phyloP scores from a whole-genome alignment of 2,797 vertebrate genomes.

The Thaleichthys pacificus region DNA sequence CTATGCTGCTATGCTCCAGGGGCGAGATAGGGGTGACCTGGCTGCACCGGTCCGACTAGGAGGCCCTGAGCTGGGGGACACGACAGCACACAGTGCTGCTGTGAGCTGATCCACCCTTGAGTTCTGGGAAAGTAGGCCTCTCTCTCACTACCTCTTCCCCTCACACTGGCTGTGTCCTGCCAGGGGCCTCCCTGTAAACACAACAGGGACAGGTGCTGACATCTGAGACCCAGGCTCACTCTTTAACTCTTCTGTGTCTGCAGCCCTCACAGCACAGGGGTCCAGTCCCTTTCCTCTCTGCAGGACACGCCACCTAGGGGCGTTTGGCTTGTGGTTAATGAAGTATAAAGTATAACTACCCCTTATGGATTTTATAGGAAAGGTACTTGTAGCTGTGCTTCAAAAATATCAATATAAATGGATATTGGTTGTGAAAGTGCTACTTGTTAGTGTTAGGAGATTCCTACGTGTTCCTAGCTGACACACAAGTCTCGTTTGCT shows the following conservation, averaged over 20 bases:
- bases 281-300: no score
- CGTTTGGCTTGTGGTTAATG: no score
- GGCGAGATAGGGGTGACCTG: not conserved
- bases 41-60: not conserved
- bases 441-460: no score
- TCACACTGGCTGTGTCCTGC: conserved; percentile 16
- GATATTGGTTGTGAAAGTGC: no score
- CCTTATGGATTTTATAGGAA: no score
- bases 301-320: no score
- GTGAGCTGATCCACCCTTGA: conserved; percentile 11
- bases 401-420: no score
- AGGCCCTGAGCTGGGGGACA: not conserved
- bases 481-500: conserved; percentile 6
- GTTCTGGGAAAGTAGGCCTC: conserved; percentile 35
- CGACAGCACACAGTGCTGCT: conserved; percentile 11
- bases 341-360: no score
- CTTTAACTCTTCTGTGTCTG: not conserved
- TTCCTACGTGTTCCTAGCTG: no score
- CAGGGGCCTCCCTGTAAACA: conserved; percentile 25
- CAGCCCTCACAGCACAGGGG: conserved; percentile 16
- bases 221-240: conserved; percentile 48
- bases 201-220: conserved; percentile 64
- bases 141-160: not conserved
- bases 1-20: not conserved
- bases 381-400: no score